Evolutionary conservation across 2,113 vertebrate genomes (phyloP).

Genomic region (Vanacampus margaritifer): DNA sequence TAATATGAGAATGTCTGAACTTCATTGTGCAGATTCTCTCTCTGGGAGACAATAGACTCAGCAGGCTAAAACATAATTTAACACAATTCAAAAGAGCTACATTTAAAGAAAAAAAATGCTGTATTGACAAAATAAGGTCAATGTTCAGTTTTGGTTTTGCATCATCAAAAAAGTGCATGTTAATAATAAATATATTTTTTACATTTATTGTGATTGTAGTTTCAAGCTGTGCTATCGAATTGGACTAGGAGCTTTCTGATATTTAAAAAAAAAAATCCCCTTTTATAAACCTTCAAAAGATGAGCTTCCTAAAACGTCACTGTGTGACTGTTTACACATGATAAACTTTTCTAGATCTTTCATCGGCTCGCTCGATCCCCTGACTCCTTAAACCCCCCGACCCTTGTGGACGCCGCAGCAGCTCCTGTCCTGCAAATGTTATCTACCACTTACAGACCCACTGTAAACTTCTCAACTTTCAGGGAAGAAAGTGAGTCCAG

Average conservation of each 20-base stretch:
- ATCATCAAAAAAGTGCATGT: background rate
- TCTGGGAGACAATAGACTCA: conserved; percentile 3
- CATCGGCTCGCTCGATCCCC: conserved; percentile 37
- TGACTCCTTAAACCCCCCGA: conserved; percentile 42
- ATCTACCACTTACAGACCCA: conserved; percentile 27
- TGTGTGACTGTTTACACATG: background rate
- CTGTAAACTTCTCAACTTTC: conserved; percentile 36
- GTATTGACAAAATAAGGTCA: background rate
- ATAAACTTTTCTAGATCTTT: background rate
- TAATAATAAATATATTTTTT: background rate
- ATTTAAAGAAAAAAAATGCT: background rate
- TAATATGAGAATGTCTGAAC: conserved; percentile 11
- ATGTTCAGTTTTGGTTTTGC: background rate
- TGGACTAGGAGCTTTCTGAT: background rate
- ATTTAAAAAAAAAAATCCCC: background rate
- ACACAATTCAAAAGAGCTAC: background rate
- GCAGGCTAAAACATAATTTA: background rate
- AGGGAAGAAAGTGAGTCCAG: conserved; percentile 40
- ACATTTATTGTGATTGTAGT: background rate
- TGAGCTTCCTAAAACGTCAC: background rate
- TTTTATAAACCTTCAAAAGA: background rate
- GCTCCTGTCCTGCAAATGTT: background rate
- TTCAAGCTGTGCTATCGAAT: background rate
- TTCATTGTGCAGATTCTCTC: conserved; percentile 12
- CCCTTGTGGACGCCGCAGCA: conserved; percentile 15